A percentile compares a stretch with the other conserved stretches of the same genome.
These are phyloP conservation scores for Oscarella lobularis DNA, from an alignment of 37 sponge, comb jelly and placozoan species.

Conservation along the genomic window DNA sequence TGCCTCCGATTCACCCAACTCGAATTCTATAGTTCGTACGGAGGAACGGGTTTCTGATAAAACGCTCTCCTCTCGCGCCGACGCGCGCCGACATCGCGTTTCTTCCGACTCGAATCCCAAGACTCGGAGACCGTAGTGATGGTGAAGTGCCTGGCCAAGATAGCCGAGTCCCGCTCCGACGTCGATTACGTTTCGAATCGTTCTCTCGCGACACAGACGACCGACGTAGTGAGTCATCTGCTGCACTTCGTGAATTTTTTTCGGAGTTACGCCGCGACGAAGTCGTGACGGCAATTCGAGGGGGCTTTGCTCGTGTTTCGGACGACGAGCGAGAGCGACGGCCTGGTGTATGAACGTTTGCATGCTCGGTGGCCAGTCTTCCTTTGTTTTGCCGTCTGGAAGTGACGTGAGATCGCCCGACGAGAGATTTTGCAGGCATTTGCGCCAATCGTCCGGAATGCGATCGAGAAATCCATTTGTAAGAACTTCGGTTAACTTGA, in stretches of 20 bases:
- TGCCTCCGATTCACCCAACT: neutral
- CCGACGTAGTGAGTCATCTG: neutral
- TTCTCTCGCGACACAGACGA: neutral
- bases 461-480: neutral
- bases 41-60: neutral
- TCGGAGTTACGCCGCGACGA: neutral
- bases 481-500: neutral
- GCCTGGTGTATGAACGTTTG: neutral
- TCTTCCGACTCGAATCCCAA: constrained; percentile 48
- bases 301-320: neutral
- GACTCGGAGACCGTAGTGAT: constrained; percentile 39
- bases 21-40: neutral
- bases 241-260: neutral
- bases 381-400: neutral
- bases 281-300: neutral
- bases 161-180: constrained; percentile 33
- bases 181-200: neutral
- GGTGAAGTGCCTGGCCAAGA: constrained; percentile 32
- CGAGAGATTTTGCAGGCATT: neutral
- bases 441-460: neutral
- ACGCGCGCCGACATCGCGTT: constrained; percentile 9
- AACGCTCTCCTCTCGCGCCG: neutral
- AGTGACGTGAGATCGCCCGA: neutral
- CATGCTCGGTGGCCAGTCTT: neutral
- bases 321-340: neutral